Percentiles rank a stretch among this genome's conserved stretches.
Conservation (phyloP, 2,113 vertebrate species). For the Gymnobelideus leadbeateri region DNA sequence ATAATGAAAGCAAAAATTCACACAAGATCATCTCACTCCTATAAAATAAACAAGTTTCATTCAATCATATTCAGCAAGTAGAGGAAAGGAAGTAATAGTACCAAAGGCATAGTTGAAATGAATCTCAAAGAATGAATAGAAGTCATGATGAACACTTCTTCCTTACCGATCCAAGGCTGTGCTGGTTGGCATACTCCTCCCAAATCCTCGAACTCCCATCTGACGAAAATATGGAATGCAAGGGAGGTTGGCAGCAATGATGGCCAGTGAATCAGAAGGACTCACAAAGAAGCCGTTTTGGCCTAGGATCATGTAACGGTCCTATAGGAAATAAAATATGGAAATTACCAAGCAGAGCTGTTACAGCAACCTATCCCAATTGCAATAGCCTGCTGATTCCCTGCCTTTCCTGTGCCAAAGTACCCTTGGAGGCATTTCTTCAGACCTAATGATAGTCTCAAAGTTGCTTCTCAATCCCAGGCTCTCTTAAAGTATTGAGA, state of each 20-base stretch:
- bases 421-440: not conserved
- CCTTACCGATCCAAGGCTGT: conserved; percentile 95
- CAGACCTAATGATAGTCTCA: conserved; percentile 52
- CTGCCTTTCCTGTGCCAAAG: conserved; percentile 15
- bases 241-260: conserved; percentile 96
- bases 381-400: not conserved
- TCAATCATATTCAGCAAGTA: not conserved
- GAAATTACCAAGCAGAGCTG: conserved; percentile 41
- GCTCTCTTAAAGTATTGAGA: conserved; percentile 25
- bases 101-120: not conserved
- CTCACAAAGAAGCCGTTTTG: conserved; percentile 98
- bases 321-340: conserved; percentile 85
- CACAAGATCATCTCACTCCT: not conserved
- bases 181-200: conserved; percentile 97
- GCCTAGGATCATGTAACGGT: conserved; percentile 98
- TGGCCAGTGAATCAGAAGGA: conserved; percentile 95
- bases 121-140: not conserved
- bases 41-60: not conserved
- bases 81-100: not conserved
- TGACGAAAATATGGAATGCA: conserved; percentile 97
- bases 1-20: not conserved
- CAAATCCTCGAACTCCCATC: conserved; percentile 93
- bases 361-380: conserved; percentile 38
- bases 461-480: conserved; percentile 31
- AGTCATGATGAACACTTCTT: not conserved